These are phyloP conservation scores for Siniperca chuatsi DNA, from an alignment of 2,113 vertebrate genomes.

Conservation along the genomic window DNA sequence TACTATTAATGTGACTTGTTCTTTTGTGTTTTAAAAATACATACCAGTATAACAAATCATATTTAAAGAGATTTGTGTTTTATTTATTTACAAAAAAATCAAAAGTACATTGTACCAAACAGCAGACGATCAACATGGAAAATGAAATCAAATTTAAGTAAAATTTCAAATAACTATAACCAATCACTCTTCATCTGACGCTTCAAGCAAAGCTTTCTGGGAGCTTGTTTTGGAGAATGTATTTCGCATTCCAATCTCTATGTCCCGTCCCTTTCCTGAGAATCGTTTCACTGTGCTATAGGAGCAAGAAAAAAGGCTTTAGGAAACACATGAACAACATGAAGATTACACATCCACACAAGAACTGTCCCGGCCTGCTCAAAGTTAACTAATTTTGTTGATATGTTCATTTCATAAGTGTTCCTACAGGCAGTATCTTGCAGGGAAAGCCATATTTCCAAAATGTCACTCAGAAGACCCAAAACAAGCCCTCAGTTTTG, in stretches of 20 bases:
- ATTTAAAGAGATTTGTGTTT: neutral
- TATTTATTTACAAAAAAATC: neutral
- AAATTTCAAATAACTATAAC: neutral
- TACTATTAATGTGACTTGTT: neutral
- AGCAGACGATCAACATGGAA: neutral
- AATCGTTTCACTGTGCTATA: constrained; percentile 64
- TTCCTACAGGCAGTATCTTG: neutral
- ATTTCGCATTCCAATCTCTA: constrained; percentile 81
- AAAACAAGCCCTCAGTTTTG: neutral
- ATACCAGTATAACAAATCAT: neutral
- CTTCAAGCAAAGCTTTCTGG: constrained; percentile 84
- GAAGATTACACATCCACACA: neutral
- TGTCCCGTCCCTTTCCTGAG: constrained; percentile 35
- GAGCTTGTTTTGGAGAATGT: constrained; percentile 57
- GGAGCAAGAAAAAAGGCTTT: neutral
- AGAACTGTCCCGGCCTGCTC: neutral
- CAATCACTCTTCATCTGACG: constrained; percentile 85
- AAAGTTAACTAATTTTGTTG: neutral
- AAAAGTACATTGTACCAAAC: constrained; percentile 22
- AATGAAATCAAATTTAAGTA: neutral
- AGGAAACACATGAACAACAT: neutral
- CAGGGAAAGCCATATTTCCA: neutral
- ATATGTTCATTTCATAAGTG: neutral
- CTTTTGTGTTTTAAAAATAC: neutral
- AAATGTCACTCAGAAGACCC: neutral